Percentiles rank a stretch among this genome's conserved stretches.
Conservation (phyloP, 2,797 vertebrate genomes). For the Paramormyrops hopkinsi region DNA sequence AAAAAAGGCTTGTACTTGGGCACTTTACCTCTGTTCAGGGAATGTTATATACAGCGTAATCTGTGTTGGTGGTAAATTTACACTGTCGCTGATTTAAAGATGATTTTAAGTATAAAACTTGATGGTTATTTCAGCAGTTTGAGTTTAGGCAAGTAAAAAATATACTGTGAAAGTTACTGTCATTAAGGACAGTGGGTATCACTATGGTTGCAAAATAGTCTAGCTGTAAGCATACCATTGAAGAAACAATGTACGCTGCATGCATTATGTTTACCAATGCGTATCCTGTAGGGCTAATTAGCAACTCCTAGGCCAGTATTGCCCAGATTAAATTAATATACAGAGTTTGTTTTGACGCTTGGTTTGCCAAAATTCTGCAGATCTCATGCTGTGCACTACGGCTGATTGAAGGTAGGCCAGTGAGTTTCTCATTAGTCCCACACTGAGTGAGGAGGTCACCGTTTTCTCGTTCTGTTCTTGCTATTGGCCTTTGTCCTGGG, state of each 20-base stretch:
- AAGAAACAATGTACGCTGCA: conserved; percentile 31
- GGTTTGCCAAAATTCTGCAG: conserved; percentile 37
- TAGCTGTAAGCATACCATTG: conserved; percentile 34
- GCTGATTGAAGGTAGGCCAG: background rate
- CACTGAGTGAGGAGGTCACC: conserved; percentile 10
- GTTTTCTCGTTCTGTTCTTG: background rate
- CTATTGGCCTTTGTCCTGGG: background rate
- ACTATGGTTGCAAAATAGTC: conserved; percentile 22
- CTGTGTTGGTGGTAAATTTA: conserved; percentile 28
- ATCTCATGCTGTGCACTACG: background rate
- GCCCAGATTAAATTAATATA: conserved; percentile 7
- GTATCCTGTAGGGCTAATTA: conserved; percentile 32
- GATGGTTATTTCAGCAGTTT: conserved; percentile 36
- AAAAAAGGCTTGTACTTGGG: conserved; percentile 42
- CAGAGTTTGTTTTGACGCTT: background rate
- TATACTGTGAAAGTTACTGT: conserved; percentile 45
- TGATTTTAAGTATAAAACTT: conserved; percentile 33
- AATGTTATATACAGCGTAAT: conserved; percentile 35
- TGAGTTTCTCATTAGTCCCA: conserved; percentile 14
- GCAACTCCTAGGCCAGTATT: conserved; percentile 32
- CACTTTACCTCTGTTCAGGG: conserved; percentile 70
- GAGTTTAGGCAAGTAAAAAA: conserved; percentile 28
- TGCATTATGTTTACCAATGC: conserved; percentile 39
- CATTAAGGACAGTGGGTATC: conserved; percentile 45
- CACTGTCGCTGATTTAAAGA: conserved; percentile 10